A percentile compares a stretch with the other conserved stretches of the same genome.
These are phyloP conservation scores for Arctopsyche grandis DNA, from an alignment of 1,140 invertebrate genomes.

Conservation along the genomic window DNA sequence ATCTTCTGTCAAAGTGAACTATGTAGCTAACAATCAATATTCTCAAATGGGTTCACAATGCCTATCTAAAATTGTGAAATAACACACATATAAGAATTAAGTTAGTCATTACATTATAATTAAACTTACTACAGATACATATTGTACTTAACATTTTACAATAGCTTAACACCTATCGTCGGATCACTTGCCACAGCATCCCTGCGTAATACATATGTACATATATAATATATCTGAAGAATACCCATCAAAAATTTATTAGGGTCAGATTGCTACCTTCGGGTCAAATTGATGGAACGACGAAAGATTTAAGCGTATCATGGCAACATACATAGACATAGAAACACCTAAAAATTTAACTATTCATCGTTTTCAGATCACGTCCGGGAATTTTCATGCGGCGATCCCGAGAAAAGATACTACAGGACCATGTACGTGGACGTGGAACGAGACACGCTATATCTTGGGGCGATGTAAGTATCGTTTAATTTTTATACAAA, in stretches of 20 bases:
- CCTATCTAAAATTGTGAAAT: too few species aligned
- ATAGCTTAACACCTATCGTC: not conserved
- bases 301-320: constrained; percentile 29
- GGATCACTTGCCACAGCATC: not conserved
- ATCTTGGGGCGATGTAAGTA: constrained; percentile 95
- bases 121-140: too few species aligned
- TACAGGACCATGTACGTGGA: constrained; percentile 92
- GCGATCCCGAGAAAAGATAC: constrained; percentile 79
- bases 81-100: too few species aligned
- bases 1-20: too few species aligned
- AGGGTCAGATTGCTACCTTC: constrained; percentile 37
- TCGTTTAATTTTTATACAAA: not conserved
- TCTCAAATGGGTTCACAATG: too few species aligned
- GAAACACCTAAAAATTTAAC: too few species aligned
- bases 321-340: too few species aligned
- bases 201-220: constrained; percentile 6
- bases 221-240: not conserved
- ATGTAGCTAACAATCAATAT: too few species aligned
- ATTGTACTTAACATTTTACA: too few species aligned
- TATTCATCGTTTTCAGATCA: constrained; percentile 79
- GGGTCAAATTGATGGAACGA: constrained; percentile 31
- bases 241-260: constrained; percentile 38
- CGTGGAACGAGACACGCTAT: constrained; percentile 83
- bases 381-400: constrained; percentile 89
- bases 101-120: too few species aligned